Conservation (phyloP, 1,140 invertebrate species). For the Belonocnema kinseyi region DNA sequence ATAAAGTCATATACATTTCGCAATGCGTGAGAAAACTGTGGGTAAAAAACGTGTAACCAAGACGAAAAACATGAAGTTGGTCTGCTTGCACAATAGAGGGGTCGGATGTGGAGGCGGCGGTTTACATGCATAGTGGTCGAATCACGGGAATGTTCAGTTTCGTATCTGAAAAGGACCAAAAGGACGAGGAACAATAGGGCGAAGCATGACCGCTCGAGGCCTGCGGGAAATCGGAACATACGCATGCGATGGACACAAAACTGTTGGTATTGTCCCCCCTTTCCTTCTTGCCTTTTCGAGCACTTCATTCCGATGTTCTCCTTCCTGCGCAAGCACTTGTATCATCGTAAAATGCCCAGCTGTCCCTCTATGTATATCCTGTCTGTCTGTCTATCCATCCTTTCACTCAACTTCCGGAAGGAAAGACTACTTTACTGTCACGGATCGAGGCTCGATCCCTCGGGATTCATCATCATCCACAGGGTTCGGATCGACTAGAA, state of each 20-base stretch:
- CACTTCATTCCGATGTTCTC: slow-evolving; percentile 56
- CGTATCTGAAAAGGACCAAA: slow-evolving; percentile 54
- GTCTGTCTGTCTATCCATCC: slow-evolving; percentile 42
- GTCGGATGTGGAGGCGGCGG: neutral
- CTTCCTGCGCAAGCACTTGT: slow-evolving; percentile 59
- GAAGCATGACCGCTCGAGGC: slow-evolving; percentile 54
- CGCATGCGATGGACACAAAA: slow-evolving; percentile 54
- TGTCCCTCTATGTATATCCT: slow-evolving; percentile 55
- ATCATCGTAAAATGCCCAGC: slow-evolving; percentile 54
- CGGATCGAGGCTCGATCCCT: neutral
- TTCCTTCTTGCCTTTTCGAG: slow-evolving; percentile 35
- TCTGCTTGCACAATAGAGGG: neutral
- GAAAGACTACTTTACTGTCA: slow-evolving; percentile 18
- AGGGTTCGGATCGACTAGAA: too few relatives aligned
- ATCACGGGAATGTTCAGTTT: slow-evolving; percentile 58
- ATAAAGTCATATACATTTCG: slow-evolving; percentile 23
- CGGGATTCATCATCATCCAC: neutral
- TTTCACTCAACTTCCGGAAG: slow-evolving; percentile 57
- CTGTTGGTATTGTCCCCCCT: slow-evolving; percentile 32
- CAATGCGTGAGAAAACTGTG: too few relatives aligned
- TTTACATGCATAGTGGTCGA: slow-evolving; percentile 29
- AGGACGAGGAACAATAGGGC: slow-evolving; percentile 54
- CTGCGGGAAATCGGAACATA: slow-evolving; percentile 60
- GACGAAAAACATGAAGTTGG: neutral
- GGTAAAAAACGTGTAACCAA: too few relatives aligned